Evolutionary conservation across 2,113 vertebrate species (phyloP), one percentile per base, ranked within the genome.

Genomic region (Equus przewalskii): DNA sequence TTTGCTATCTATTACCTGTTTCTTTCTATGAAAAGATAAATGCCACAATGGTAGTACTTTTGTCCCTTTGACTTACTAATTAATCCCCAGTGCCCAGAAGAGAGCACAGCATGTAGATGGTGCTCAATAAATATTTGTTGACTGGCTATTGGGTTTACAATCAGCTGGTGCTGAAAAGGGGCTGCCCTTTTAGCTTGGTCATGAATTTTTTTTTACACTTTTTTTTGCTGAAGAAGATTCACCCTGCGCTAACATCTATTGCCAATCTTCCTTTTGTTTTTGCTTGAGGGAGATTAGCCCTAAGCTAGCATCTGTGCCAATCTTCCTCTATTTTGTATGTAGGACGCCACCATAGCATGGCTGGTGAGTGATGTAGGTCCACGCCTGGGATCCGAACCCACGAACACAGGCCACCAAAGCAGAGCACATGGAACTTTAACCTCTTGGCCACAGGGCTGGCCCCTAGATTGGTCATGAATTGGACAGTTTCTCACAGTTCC

Each of bases 21-120:
- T 58, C 41, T 82, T 60, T 80, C 46, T n/a, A 83, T 67, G 62
- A 33, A 93, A 75, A 91, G 67, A 13, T 41, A 58, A 80, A 15
- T 73, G 24, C 26, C 28, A 93, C 60, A 91, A 41, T 70, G 28
- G 56, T 67, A 96, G 41, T 33, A 22, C 51, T 56, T 94, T 54
- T 89, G 67, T 75, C 30, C 72, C 51, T 96, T 30, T 70, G 62
- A 67, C 72, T 96, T 91, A 84, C 60, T 69, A 56, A 93, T 75
- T 89, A 49, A 89, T 72, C n/a, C n/a, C 49, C 49, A 36, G 76
- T 84, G 51, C 60, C 58, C 33, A 46, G 36, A 65, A 81, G 26
- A 64, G 16, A 64, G 16, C 19, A 86, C 0, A n/a, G 44, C 44
- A 72, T 2, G 3, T 10, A 44, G 18, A 36, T 10, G 22, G 33